Evolutionary conservation across 2,113 vertebrate species (phyloP).

Genomic region (Lasiurus cinereus): DNA sequence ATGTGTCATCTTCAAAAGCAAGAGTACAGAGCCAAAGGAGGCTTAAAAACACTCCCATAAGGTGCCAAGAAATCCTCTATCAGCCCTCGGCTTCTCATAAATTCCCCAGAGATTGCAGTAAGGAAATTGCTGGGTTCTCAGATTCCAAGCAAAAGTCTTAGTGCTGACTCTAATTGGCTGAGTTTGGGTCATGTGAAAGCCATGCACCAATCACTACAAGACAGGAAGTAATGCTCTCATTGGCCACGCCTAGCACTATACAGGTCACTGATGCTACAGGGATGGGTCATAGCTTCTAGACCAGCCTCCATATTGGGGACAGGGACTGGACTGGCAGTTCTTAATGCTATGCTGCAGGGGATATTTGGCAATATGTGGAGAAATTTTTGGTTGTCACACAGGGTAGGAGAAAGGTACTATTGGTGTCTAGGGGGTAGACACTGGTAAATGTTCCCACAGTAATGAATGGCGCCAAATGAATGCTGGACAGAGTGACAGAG

Average conservation of each 20-base stretch:
- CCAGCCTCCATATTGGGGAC: rapidly evolving
- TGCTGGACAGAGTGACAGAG: background rate
- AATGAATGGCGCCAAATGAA: background rate
- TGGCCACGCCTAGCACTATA: background rate
- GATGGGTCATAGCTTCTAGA: background rate
- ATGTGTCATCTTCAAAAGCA: background rate
- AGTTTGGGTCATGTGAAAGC: background rate
- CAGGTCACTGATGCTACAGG: background rate
- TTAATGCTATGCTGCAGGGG: background rate
- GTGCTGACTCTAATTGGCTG: background rate
- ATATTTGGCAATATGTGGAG: background rate
- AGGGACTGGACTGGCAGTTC: background rate
- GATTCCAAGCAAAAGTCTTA: background rate
- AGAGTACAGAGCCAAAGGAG: background rate
- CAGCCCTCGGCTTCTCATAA: background rate
- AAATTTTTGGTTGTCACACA: background rate
- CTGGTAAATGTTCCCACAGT: background rate
- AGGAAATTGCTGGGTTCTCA: background rate
- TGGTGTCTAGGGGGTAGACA: background rate
- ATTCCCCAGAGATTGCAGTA: rapidly evolving
- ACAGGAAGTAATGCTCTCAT: background rate
- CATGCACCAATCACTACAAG: background rate
- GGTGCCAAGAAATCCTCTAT: background rate
- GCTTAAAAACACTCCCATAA: background rate
- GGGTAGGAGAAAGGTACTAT: background rate